Conservation (phyloP, 2,888 invertebrate genomes). For the Spodoptera exigua region DNA sequence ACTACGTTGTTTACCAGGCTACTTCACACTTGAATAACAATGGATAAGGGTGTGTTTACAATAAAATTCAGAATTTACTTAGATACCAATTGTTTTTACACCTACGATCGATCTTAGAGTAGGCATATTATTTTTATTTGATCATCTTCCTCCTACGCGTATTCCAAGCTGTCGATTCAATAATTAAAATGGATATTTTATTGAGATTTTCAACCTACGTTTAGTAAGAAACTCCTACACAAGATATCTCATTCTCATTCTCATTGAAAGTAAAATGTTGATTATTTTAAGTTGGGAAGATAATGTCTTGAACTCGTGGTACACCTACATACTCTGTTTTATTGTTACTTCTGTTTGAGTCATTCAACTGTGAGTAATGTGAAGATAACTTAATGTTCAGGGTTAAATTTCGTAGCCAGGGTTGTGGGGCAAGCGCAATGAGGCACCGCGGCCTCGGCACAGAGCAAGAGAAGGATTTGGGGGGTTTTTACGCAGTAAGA, state of each 20-base stretch:
- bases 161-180: constrained; percentile 6
- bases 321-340: constrained; percentile 2
- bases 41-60: too few species aligned
- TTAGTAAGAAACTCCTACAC: constrained; percentile 11
- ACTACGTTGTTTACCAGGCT: too few species aligned
- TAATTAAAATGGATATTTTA: constrained; percentile 6
- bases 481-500: too few species aligned
- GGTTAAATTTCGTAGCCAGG: too few species aligned
- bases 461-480: too few species aligned
- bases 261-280: constrained; percentile 6
- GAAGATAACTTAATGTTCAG: too few species aligned
- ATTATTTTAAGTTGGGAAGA: not conserved
- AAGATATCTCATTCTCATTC: too few species aligned
- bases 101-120: not conserved
- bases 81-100: too few species aligned
- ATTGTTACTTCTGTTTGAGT: not conserved
- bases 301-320: not conserved
- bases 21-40: too few species aligned
- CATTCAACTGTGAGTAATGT: not conserved
- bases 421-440: too few species aligned
- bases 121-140: constrained; percentile 9
- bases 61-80: too few species aligned
- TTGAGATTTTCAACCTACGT: constrained; percentile 1
- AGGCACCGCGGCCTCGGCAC: too few species aligned
- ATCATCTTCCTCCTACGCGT: constrained; percentile 5